Evolutionary conservation across 2,113 vertebrate genomes (phyloP).

Genomic region (Oryzias melastigma): DNA sequence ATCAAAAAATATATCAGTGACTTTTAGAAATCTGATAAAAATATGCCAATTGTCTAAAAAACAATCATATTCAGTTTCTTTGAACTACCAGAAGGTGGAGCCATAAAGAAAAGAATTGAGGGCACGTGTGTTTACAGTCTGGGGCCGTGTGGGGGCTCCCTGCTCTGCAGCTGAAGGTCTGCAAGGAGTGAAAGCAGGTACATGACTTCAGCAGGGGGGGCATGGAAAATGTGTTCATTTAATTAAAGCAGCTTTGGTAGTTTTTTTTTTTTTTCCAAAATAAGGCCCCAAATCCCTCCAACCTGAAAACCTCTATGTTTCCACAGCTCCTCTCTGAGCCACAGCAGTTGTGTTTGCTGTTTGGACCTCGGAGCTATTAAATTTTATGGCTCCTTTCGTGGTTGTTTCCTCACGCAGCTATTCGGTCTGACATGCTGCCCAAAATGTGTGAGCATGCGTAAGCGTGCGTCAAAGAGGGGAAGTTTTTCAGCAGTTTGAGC

Average conservation of each 20-base stretch:
- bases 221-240: conserved; percentile 11
- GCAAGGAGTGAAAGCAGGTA: conserved; percentile 34
- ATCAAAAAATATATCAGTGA: not conserved
- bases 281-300: conserved; percentile 28
- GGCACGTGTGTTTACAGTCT: conserved; percentile 5
- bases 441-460: conserved; percentile 54
- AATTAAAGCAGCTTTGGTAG: conserved; percentile 4
- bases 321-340: conserved; percentile 33
- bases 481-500: conserved; percentile 49
- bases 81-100: conserved; percentile 68
- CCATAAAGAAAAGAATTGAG: conserved; percentile 62
- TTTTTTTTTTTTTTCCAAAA: not conserved
- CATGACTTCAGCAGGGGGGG: conserved; percentile 16
- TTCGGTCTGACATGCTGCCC: conserved; percentile 61
- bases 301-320: conserved; percentile 19
- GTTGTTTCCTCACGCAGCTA: conserved; percentile 62
- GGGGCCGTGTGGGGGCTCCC: conserved; percentile 43
- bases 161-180: conserved; percentile 18
- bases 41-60: not conserved
- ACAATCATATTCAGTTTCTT: conserved; percentile 1
- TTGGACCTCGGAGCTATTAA: conserved; percentile 50
- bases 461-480: conserved; percentile 13
- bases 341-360: conserved; percentile 50
- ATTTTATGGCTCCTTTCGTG: conserved; percentile 64
- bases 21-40: not conserved